Conservation (phyloP, 2,888 invertebrate genomes). For the Thumatha senex region DNA sequence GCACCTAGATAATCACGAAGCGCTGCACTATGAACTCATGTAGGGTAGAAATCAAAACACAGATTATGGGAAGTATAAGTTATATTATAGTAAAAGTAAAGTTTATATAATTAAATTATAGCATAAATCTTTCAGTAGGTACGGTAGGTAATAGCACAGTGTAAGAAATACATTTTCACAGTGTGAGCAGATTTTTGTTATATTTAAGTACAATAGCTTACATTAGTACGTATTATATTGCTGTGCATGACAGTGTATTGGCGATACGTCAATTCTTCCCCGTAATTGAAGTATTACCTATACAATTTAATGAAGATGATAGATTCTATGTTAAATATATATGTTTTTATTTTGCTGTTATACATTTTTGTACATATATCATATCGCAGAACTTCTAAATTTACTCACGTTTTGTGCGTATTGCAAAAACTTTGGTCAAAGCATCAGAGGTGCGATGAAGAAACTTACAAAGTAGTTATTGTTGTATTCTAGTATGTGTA, state of each 20-base stretch:
- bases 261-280: conserved; percentile 79
- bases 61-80: conserved; percentile 77
- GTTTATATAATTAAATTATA: conserved; percentile 79
- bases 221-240: conserved; percentile 51
- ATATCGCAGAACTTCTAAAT: conserved; percentile 36
- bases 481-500: conserved; percentile 56
- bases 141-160: conserved; percentile 73
- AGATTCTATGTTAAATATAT: conserved; percentile 34
- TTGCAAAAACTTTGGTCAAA: conserved; percentile 68
- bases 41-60: conserved; percentile 57
- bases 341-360: conserved; percentile 31
- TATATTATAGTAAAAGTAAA: conserved; percentile 80
- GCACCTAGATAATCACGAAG: no score
- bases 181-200: conserved; percentile 73
- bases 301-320: conserved; percentile 45
- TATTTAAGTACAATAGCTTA: conserved; percentile 64
- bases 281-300: conserved; percentile 74
- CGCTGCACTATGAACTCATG: no score
- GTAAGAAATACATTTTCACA: conserved; percentile 72
- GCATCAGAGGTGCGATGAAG: conserved; percentile 67
- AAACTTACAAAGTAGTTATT: conserved; percentile 45
- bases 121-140: conserved; percentile 73
- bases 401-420: conserved; percentile 66
- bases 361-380: conserved; percentile 16
- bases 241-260: conserved; percentile 47